phyloP scores from a whole-genome alignment of 1,140 invertebrate species.

The Pantala flavescens region DNA sequence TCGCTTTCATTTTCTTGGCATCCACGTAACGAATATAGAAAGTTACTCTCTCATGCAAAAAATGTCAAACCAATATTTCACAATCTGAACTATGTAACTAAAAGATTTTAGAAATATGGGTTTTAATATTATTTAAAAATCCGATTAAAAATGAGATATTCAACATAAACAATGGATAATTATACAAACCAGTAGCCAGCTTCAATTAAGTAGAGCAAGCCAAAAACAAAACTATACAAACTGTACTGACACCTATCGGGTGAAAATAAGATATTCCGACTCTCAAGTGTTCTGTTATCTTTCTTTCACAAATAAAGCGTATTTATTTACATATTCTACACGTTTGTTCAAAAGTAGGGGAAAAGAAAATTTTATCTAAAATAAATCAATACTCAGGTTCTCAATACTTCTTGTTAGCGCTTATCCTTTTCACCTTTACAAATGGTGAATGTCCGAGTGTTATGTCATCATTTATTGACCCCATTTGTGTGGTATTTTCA shows the following conservation, averaged over 20 bases:
- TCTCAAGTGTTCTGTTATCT: not conserved
- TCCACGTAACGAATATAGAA: not conserved
- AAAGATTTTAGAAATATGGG: not conserved
- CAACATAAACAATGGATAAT: not conserved
- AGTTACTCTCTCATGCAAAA: not conserved
- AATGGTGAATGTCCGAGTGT: no score
- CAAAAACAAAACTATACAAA: not conserved
- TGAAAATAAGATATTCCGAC: not conserved
- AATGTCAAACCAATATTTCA: not conserved
- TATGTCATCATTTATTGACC: no score
- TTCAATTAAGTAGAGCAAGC: conserved; percentile 9
- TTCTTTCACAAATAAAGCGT: no score
- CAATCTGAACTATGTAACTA: not conserved
- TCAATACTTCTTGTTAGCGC: no score
- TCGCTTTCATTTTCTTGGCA: conserved; percentile 7
- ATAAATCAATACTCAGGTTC: no score
- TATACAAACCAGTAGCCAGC: not conserved
- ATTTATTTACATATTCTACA: no score
- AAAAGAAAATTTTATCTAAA: no score
- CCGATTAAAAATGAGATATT: not conserved
- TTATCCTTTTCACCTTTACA: no score
- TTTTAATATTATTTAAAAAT: not conserved
- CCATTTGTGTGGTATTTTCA: no score
- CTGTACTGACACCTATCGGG: not conserved
- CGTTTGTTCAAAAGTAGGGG: no score